These are phyloP conservation scores for Epirrhoe tristata DNA, from an alignment of 2,888 invertebrate genomes.

Conservation along the genomic window DNA sequence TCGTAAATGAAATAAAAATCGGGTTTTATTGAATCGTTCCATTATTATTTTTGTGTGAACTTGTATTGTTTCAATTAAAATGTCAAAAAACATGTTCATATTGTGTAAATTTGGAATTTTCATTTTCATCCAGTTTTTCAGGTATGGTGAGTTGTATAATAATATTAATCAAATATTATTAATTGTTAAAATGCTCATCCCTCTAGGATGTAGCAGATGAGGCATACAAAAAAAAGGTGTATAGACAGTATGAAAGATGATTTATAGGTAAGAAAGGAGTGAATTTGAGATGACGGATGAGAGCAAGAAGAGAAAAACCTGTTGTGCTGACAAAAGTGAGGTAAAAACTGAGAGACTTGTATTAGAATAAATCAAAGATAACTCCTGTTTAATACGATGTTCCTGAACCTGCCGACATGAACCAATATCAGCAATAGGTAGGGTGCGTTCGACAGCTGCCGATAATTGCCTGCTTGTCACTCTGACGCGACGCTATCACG, in stretches of 20 bases:
- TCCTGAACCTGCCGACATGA: slow-evolving; percentile 13
- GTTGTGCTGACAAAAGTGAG: no score
- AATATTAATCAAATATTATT: no score
- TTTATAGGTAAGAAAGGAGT: no score
- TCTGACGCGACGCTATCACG: slow-evolving; percentile 21
- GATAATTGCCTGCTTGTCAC: slow-evolving; percentile 35
- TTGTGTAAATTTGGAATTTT: no score
- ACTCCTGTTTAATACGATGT: not conserved
- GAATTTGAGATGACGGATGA: no score
- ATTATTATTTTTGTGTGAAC: not conserved
- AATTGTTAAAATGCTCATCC: no score
- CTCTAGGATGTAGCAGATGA: no score
- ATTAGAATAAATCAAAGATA: not conserved
- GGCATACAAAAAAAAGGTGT: no score
- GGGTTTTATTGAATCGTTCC: not conserved
- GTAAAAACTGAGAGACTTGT: no score
- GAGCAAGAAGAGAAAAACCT: no score
- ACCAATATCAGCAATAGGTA: slow-evolving; percentile 19
- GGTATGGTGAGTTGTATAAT: not conserved
- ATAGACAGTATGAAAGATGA: no score
- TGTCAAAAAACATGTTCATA: not conserved
- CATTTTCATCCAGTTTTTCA: no score
- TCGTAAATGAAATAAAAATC: not conserved
- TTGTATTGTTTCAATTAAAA: not conserved
- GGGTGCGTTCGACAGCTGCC: slow-evolving; percentile 27